Base-by-base conservation (phyloP, 2,797 vertebrate species). In the Meriones psammophilus region DNA sequence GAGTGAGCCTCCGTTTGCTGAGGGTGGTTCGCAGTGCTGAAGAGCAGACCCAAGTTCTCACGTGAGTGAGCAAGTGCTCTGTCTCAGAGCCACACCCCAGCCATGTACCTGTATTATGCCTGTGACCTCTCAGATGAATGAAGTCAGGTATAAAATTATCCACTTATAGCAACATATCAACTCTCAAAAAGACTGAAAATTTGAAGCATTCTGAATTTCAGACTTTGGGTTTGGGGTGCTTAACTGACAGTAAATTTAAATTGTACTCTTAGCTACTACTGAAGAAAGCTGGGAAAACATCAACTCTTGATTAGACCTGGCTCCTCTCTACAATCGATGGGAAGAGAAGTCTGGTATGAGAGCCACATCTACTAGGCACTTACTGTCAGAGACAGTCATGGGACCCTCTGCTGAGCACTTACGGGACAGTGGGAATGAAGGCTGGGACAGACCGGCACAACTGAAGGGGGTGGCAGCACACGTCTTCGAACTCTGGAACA, bases 231-330 rank as follows among this genome's bases (percentile, higher is more conserved):
- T 33, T 69, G 1, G 26, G 20, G 60, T 87, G 14, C 66, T 87
- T 73, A 91, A 54, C 3, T 66, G 46, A 33, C 18, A 39, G 12
- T 71, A 73, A 87, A 88, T 69, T 90, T 80, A 89, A 76, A 50
- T 60, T 54, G 74, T 15, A 92, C 28, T 39, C 64, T 64, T 92
- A 83, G 91, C 77, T 79, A 87, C n/a, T 86, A 92, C 78, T 5
- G 73, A 68, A n/a, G 71, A 95, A 96, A 88, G 50, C 54, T 33
- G 91, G 79, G 60, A 85, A 96, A 97, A 89, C 54, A 94, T 0
- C 83, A 17, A 79, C 54, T 89, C 50, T 76, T 62, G 50, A 78
- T 69, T 62, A 88, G 60, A 20, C 10, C 28, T 56, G 66, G 18
- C 36, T 7, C 18, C 10, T 68, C 77, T 62, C 64, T 76, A 80